These are phyloP conservation scores for Orgyia antiqua DNA, from an alignment of 2,888 invertebrate species.

Conservation along the genomic window DNA sequence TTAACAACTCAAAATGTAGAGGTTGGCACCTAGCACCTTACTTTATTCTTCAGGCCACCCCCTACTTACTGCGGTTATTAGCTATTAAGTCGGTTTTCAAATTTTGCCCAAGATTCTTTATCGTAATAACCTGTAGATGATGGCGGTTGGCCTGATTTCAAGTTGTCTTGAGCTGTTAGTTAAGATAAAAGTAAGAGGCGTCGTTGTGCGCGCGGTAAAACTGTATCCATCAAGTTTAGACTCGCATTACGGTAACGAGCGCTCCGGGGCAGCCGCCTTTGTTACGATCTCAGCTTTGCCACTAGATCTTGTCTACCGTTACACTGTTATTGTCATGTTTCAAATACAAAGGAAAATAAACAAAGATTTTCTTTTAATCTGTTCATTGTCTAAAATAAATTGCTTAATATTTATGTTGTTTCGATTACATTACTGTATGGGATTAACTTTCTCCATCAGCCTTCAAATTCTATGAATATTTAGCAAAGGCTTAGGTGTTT, in stretches of 20 bases:
- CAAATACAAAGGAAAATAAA: conserved; percentile 4
- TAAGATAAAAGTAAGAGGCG: conserved; percentile 35
- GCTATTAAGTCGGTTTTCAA: too few species aligned
- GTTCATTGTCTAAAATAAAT: neutral
- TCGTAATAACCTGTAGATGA: conserved; percentile 17
- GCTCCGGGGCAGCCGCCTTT: conserved; percentile 21
- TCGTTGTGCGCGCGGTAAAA: conserved; percentile 29
- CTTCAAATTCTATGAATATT: too few species aligned
- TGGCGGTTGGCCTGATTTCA: conserved; percentile 21
- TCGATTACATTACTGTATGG: too few species aligned
- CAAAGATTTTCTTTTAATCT: neutral
- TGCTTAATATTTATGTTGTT: too few species aligned
- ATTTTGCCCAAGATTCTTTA: conserved; percentile 15
- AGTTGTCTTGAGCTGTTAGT: conserved; percentile 30
- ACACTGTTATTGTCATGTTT: conserved; percentile 21
- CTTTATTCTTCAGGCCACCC: too few species aligned
- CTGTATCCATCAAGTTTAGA: conserved; percentile 51
- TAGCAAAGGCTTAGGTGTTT: too few species aligned
- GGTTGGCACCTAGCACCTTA: too few species aligned
- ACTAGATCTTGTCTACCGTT: conserved; percentile 21
- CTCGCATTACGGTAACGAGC: conserved; percentile 49
- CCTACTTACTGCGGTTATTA: too few species aligned
- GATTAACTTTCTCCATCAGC: too few species aligned
- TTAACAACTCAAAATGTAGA: too few species aligned
- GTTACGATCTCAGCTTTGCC: conserved; percentile 17